phyloP scores from a whole-genome alignment of 2,797 vertebrate genomes.

The Siniperca undulata region DNA sequence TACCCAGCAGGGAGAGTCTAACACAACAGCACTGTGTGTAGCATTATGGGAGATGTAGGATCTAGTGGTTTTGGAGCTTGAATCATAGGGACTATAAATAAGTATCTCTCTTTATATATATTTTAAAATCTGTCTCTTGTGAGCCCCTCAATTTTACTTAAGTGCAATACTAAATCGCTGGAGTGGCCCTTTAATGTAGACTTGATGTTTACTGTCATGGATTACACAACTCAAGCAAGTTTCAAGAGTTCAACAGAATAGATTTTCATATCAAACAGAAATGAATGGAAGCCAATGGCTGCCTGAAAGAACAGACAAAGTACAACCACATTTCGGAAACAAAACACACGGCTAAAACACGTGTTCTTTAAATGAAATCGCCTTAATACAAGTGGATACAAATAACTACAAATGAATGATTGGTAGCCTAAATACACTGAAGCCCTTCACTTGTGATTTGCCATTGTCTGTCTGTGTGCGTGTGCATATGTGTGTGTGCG shows the following conservation, averaged over 20 bases:
- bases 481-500: too few species aligned
- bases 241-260: not conserved
- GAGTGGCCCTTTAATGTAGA: not conserved
- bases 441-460: slow-evolving; percentile 27
- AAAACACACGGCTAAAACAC: not conserved
- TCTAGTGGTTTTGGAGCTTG: not conserved
- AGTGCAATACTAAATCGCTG: not conserved
- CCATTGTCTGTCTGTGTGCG: not conserved
- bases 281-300: not conserved
- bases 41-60: slow-evolving; percentile 2
- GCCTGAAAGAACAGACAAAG: not conserved
- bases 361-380: not conserved
- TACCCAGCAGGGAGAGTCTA: not conserved
- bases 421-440: slow-evolving; percentile 36
- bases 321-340: not conserved
- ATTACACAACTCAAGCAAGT: not conserved
- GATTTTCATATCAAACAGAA: not conserved
- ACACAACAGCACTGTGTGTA: too few species aligned
- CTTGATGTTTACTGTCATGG: not conserved
- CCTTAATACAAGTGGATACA: not conserved
- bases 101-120: not conserved
- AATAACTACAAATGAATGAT: slow-evolving; percentile 22
- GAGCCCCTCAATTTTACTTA: not conserved
- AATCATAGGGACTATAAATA: not conserved
- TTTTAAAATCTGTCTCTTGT: not conserved